Conservation (phyloP, 2,888 invertebrate species). For the Tachystola acroxantha region DNA sequence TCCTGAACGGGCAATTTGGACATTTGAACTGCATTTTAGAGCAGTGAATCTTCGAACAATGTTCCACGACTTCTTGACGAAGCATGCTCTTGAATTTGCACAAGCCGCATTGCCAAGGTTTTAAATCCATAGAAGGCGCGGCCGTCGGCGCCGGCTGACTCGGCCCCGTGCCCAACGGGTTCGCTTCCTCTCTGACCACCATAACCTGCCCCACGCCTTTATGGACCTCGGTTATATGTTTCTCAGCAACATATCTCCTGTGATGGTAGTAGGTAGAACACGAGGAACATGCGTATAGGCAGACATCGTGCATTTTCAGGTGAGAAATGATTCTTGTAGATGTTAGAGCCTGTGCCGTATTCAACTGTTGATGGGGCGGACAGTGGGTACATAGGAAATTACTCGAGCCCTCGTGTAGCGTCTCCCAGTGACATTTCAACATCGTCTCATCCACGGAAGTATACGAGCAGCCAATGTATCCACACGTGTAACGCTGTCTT, state of each 20-base stretch:
- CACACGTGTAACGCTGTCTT: conserved; percentile 82
- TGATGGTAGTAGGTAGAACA: conserved; percentile 82
- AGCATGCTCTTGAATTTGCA: conserved; percentile 80
- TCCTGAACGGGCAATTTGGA: conserved; percentile 79
- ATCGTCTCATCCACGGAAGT: conserved; percentile 84
- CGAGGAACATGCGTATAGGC: conserved; percentile 84
- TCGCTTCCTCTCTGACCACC: conserved; percentile 49
- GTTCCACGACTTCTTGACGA: conserved; percentile 78
- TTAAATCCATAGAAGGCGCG: conserved; percentile 69
- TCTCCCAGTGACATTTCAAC: conserved; percentile 84
- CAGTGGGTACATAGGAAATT: conserved; percentile 86
- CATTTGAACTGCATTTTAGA: conserved; percentile 85
- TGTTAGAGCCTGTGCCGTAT: conserved; percentile 59
- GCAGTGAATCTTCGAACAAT: conserved; percentile 79
- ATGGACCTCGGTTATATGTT: conserved; percentile 82
- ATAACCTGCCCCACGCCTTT: conserved; percentile 57
- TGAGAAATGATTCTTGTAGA: conserved; percentile 83
- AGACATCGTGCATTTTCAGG: conserved; percentile 85
- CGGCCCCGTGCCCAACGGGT: conserved; percentile 20
- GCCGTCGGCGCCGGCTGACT: conserved; percentile 19
- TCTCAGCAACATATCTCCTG: conserved; percentile 80
- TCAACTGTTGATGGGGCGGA: conserved; percentile 71
- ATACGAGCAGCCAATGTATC: conserved; percentile 83
- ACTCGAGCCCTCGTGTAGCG: conserved; percentile 81
- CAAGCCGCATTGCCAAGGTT: conserved; percentile 84